Evolutionary conservation across 2,797 vertebrate genomes (phyloP), one percentile per base, ranked within the genome.

Genomic region (Gymnopithys bicolor): DNA sequence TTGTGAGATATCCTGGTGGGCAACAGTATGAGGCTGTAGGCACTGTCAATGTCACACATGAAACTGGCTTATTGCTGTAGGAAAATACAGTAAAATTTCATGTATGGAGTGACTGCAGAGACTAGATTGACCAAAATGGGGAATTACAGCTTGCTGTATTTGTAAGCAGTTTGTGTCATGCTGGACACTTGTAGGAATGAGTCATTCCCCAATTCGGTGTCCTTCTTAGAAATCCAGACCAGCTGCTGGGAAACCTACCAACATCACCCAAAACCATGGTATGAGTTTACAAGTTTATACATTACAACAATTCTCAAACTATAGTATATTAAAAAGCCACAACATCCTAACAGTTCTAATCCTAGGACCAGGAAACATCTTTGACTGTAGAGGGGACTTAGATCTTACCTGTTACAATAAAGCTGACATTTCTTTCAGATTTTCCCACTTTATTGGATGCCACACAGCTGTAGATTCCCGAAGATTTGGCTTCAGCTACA

Each of bases 401-500:
- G 60, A 30, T 84, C 96, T 98, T 98, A 99, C 99, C 99, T 99
- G 99, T 99, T 94, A 99, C 95, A 90, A 99, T 99, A 98, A 99
- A 99, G 91, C 95, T 98, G 94, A 99, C 89, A 55, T 98, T 98
- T 89, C 99, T 98, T 96, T 98, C 97, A 46, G 98, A 98, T 39
- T 93, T 96, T 87, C 99, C 99, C 66, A 98, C 97, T 97, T 98
- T 98, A 97, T 99, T 99, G 94, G 98, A 98, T 92, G 99, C 98
- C 79, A 98, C 35, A 69, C 99, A 99, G 86, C 98, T 98, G 97
- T 99, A 99, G 91, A 99, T 97, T 93, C 99, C 99, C 90, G 99
- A 99, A 89, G 98, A 97, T 69, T 96, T 98, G 51, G 99, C 97
- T 89, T 99, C 98, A 60, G 98, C 98, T 96, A 99, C 98, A 64